Evolutionary conservation across 2,888 invertebrate genomes (phyloP).

Genomic region (Trypoxylon attenuatum): DNA sequence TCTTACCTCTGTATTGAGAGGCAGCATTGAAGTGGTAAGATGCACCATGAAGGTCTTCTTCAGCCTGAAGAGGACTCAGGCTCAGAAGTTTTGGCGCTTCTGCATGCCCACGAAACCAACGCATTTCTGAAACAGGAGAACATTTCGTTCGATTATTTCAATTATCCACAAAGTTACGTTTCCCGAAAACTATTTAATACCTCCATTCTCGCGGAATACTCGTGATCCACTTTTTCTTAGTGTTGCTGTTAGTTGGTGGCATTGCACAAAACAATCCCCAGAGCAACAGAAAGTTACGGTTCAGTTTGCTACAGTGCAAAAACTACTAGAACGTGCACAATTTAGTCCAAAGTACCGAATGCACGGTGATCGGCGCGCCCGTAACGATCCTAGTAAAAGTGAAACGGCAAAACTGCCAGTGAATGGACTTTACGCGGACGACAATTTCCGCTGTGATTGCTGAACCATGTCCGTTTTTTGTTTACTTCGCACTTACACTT

Average conservation of each 20-base stretch:
- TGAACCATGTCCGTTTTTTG: conserved; percentile 38
- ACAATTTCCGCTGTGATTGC: conserved; percentile 39
- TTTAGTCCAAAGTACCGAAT: background rate
- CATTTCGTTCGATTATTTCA: too few species aligned
- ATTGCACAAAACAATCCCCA: too few species aligned
- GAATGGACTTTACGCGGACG: conserved; percentile 42
- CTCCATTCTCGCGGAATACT: too few species aligned
- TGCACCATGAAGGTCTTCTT: conserved; percentile 69
- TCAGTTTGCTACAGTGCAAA: background rate
- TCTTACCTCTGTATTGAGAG: conserved; percentile 75
- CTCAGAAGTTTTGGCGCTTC: conserved; percentile 83
- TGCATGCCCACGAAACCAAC: conserved; percentile 82
- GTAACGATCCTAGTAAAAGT: conserved; percentile 30
- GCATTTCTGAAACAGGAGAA: conserved; percentile 79
- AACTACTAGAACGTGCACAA: background rate
- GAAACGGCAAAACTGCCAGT: conserved; percentile 38
- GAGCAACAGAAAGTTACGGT: too few species aligned
- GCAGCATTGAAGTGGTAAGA: conserved; percentile 66
- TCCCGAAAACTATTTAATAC: too few species aligned
- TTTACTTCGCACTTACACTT: conserved; percentile 27
- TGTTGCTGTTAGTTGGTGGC: too few species aligned
- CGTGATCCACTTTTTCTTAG: too few species aligned
- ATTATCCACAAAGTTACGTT: too few species aligned
- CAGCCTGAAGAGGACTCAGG: conserved; percentile 78
- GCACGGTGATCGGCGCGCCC: background rate